Base-by-base conservation (phyloP, 2,113 vertebrate species). In the Oceanites oceanicus region DNA sequence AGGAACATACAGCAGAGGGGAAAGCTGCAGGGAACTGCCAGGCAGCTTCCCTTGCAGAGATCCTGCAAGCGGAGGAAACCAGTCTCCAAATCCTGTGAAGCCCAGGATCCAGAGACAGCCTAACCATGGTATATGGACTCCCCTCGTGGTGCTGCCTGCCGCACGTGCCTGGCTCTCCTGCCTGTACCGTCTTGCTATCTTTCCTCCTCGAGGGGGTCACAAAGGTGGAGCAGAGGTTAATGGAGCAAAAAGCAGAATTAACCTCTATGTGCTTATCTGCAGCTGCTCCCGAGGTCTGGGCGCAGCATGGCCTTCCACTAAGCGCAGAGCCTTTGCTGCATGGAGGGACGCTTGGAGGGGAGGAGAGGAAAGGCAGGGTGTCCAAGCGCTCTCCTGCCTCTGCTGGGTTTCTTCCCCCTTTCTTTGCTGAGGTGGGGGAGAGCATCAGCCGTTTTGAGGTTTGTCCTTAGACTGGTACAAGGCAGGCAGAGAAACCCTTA, bases 181-280 rank as follows among this genome's bases (percentile, higher is more conserved):
- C 67, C 56, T 0, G 0, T 0, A 2, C 66, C 7, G 0, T 17
- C 40, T 85, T 45, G 32, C 65, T 72, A 3, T 36, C 73, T 44
- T 36, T 84, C 36, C 68, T 93, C 65, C 58, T 71, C 2, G 1
- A 77, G 56, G 36, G 42, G 61, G 32, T 50, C 80, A 59, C 52
- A 15, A 50, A 95, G 92, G 86, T 93, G 76, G 88, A 91, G 52
- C 45, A 45, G 80, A 81, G 86, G 84, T 92, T 96, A 96, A 95
- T 63, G 62, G 94, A 95, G 70, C 53, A 79, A 78, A 94, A 84
- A 86, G 45, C 53, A 85, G 92, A 95, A 87, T 94, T 94, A 92
- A 87, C 56, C 77, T 92, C 42, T 4, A 0, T 16, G 58, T 40
- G 56, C 58, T 68, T 61, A 15, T 72, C 68, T 77, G 94, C 88